These are phyloP conservation scores for Polydrusus cervinus DNA, from an alignment of 2,888 invertebrate species.

Conservation along the genomic window DNA sequence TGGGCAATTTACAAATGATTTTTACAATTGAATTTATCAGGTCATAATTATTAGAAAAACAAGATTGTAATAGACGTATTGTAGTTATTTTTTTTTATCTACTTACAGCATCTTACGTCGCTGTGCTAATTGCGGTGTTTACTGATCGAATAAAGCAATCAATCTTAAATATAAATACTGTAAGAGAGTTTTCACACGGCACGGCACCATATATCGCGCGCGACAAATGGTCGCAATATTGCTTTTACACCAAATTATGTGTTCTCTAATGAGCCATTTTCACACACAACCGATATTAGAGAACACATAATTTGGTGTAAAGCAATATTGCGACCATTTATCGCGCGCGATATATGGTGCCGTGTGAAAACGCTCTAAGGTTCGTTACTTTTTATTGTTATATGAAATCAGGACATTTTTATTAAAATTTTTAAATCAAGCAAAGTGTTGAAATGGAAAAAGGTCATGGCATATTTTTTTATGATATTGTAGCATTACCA, in stretches of 20 bases:
- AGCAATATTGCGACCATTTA: no score
- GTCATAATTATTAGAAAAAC: conserved; percentile 21
- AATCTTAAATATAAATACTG: not conserved
- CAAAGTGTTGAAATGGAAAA: not conserved
- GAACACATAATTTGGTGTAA: no score
- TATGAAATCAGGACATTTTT: conserved; percentile 16
- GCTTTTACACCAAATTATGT: no score
- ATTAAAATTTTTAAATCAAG: conserved; percentile 13
- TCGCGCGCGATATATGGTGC: no score
- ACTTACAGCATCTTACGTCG: not conserved
- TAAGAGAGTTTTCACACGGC: no score
- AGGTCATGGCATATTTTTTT: conserved; percentile 1
- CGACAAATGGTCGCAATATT: no score
- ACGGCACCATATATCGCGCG: no score
- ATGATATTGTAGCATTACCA: not conserved
- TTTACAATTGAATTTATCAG: not conserved
- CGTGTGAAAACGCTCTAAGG: no score
- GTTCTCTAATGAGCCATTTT: no score
- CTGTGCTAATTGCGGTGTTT: not conserved
- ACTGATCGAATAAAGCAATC: not conserved
- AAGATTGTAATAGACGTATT: not conserved
- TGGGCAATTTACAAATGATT: conserved; percentile 4
- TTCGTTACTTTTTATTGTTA: not conserved
- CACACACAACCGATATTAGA: no score
- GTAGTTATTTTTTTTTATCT: conserved; percentile 3